Percentiles rank a stretch among this genome's conserved stretches.
Conservation (phyloP, 2,888 invertebrate species). For the Xestia c-nigrum region DNA sequence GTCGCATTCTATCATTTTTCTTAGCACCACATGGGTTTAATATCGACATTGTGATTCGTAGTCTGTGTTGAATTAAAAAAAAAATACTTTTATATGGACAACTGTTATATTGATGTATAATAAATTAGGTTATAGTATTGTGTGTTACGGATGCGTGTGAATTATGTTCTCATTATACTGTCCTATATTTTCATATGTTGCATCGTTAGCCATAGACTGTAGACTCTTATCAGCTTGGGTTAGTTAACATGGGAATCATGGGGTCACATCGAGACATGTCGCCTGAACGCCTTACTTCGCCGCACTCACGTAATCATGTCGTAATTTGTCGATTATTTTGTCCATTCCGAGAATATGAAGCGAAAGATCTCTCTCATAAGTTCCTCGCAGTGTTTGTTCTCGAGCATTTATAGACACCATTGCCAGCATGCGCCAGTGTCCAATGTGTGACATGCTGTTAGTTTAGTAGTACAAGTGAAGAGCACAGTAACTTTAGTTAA, state of each 20-base stretch:
- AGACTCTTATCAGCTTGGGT: conserved; percentile 34
- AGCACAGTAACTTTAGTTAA: conserved; percentile 25
- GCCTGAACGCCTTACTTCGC: conserved; percentile 40
- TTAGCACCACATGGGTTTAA: conserved; percentile 70
- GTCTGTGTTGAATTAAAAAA: conserved; percentile 78
- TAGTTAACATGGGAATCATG: conserved; percentile 30
- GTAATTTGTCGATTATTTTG: conserved; percentile 16
- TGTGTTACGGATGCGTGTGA: conserved; percentile 73
- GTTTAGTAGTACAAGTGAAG: conserved; percentile 19
- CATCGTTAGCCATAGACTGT: conserved; percentile 42
- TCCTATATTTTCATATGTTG: conserved; percentile 56
- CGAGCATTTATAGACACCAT: conserved; percentile 28
- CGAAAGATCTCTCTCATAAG: neutral
- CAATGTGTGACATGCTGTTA: conserved; percentile 25
- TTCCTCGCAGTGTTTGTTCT: conserved; percentile 2
- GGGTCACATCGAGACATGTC: conserved; percentile 25
- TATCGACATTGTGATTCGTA: conserved; percentile 75
- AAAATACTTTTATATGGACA: conserved; percentile 82
- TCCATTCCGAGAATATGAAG: conserved; percentile 23
- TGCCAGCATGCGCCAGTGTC: conserved; percentile 32
- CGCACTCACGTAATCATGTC: conserved; percentile 18
- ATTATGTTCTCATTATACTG: conserved; percentile 60
- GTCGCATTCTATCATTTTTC: conserved; percentile 67
- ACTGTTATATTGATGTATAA: conserved; percentile 85
- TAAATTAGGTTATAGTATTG: conserved; percentile 74